Base-by-base conservation (phyloP, 2,888 invertebrate species). In the Halictus quadricinctus region DNA sequence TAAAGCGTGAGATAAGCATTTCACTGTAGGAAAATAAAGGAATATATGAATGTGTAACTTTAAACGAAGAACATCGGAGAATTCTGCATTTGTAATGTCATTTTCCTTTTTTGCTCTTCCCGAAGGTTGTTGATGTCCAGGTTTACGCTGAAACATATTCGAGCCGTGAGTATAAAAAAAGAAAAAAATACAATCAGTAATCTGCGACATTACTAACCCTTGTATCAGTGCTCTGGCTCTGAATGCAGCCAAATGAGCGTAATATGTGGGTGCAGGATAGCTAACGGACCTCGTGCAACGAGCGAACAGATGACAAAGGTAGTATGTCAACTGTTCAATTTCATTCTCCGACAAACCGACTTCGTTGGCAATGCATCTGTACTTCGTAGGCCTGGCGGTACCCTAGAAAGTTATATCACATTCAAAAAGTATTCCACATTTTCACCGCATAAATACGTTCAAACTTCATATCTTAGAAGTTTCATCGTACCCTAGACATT, bases 231-330 rank as follows among this genome's bases (percentile, higher is more conserved):
- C 95, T 72, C 95, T 94, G 2, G 96, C 98, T 25, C 98, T 95
- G 77, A 97, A 96, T 18, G 98, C 98, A n/a, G 97, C 98, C 76
- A 98, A 96, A 95, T 98, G 98, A 21, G 98, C 98, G 94, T 98
- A 97, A 95, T 98, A 98, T 0, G 98, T 98, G 1, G 98, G 98
- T 2, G 98, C 97, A 8, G 98, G 98, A 95, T 98, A 98, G 21
- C 97, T 98, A 0, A 98, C 98, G 64, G 98, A 95, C 91, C 98
- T 95, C 87, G 97, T 97, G 93, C 98, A 98, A 8, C 98, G 96
- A 1, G 97, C 96, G 95, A 97, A 98, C 95, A 98, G 95, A 93
- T 98, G 98, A 92, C 98, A 98, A 74, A 99, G 95, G 93, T 97
- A 97, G 94, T 97, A 98, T 0, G 98, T 97, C 85, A 98, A 93